Conservation (phyloP, 2,888 invertebrate species). For the Agrilus cyanescens region DNA sequence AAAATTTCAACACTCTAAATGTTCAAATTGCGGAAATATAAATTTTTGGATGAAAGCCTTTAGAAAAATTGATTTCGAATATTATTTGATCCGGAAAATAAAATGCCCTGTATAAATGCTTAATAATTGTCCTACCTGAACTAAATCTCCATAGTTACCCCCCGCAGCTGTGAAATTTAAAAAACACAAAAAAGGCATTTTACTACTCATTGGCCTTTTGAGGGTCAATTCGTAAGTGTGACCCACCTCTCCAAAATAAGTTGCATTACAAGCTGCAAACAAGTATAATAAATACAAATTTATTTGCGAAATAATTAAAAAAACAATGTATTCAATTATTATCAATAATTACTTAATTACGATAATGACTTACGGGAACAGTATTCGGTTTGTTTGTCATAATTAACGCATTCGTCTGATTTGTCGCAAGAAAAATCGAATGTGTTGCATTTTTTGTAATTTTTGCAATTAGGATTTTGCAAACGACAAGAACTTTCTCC, state of each 20-base stretch:
- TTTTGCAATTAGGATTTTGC: no score
- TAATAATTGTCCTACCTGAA: constrained; percentile 48
- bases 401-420: no score
- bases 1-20: no score
- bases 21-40: no score
- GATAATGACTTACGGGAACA: neutral
- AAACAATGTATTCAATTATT: neutral
- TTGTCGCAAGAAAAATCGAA: no score
- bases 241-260: constrained; percentile 70
- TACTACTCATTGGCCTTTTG: constrained; percentile 52
- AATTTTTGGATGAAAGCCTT: no score
- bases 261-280: constrained; percentile 69
- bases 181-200: constrained; percentile 68
- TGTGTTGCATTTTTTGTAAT: no score
- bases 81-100: no score
- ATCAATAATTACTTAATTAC: neutral
- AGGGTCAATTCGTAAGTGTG: constrained; percentile 70
- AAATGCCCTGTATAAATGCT: neutral
- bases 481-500: no score
- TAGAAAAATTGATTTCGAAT: no score
- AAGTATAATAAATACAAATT: constrained; percentile 16
- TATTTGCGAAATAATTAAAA: neutral
- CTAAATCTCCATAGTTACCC: constrained; percentile 64
- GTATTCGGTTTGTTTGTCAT: no score
- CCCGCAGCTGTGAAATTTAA: constrained; percentile 76